Evolutionary conservation across 2,113 vertebrate genomes (phyloP).

Genomic region (Perca fluviatilis): DNA sequence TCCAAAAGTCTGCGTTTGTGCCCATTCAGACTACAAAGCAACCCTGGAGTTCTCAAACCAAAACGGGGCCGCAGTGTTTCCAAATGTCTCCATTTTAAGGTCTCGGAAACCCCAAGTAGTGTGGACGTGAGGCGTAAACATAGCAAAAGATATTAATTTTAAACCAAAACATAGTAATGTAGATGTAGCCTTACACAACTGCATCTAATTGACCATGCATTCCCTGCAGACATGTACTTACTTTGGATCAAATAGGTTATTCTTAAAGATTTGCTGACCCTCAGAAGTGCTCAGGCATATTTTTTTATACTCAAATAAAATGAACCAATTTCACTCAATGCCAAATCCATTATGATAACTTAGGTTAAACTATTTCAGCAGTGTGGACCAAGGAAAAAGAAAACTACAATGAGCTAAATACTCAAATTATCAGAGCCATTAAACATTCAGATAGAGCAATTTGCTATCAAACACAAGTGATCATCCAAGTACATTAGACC

Average conservation of each 20-base stretch:
- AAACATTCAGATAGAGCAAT: conserved; percentile 74
- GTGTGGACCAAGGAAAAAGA: conserved; percentile 41
- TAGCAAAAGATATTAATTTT: too few species aligned
- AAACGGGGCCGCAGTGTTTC: too few species aligned
- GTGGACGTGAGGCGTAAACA: too few species aligned
- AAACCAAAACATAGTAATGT: too few species aligned
- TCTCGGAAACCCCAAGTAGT: too few species aligned
- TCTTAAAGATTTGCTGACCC: conserved; percentile 12
- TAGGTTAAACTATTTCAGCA: conserved; percentile 72
- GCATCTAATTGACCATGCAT: conserved; percentile 6
- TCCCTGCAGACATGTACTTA: conserved; percentile 6
- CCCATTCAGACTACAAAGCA: too few species aligned
- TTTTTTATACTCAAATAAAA: conserved; percentile 68
- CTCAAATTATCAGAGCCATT: conserved; percentile 80
- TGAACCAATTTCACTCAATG: conserved; percentile 77
- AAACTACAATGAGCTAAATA: conserved; percentile 75
- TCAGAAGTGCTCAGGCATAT: conserved; percentile 29
- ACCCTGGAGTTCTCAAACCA: too few species aligned
- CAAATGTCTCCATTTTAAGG: too few species aligned
- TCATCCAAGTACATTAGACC: conserved; percentile 80
- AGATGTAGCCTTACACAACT: not conserved
- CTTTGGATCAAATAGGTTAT: conserved; percentile 30
- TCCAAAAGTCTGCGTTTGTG: too few species aligned
- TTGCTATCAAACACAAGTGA: conserved; percentile 80
- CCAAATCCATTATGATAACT: conserved; percentile 81